phyloP scores from a whole-genome alignment of 2,797 vertebrate species.

The Sebastes oblongus region DNA sequence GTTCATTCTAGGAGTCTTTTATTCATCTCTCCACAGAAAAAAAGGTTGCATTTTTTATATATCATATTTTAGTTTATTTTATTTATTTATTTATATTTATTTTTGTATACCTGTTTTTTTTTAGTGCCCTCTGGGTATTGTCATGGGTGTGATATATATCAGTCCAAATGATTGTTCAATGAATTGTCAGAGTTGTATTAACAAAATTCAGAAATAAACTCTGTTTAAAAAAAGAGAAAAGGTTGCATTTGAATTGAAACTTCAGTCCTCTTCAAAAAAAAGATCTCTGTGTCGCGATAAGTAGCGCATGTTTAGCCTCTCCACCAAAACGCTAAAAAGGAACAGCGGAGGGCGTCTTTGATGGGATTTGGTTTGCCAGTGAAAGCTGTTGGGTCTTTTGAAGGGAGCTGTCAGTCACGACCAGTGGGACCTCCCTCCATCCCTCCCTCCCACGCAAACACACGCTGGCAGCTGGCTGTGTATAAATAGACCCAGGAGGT shows the following conservation, averaged over 20 bases:
- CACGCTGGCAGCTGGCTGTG: slow-evolving; percentile 52
- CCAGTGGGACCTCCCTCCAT: slow-evolving; percentile 42
- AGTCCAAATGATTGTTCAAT: too few species aligned
- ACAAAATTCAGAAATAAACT: too few species aligned
- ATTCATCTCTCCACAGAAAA: not conserved
- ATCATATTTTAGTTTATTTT: too few species aligned
- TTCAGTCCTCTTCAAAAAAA: slow-evolving; percentile 33
- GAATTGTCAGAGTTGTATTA: too few species aligned
- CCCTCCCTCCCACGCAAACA: slow-evolving; percentile 7
- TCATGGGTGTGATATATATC: too few species aligned
- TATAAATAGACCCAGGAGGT: slow-evolving; percentile 59
- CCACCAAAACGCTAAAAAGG: slow-evolving; percentile 79
- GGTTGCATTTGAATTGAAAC: slow-evolving; percentile 56
- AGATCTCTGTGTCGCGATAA: slow-evolving; percentile 50
- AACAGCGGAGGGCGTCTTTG: slow-evolving; percentile 83
- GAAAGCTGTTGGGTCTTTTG: slow-evolving; percentile 79
- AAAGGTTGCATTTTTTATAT: slow-evolving; percentile 37
- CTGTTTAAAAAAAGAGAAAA: not conserved
- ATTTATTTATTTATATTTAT: too few species aligned
- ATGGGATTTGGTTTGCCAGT: slow-evolving; percentile 82
- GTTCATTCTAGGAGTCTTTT: not conserved
- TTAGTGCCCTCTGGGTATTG: too few species aligned
- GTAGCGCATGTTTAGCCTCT: slow-evolving; percentile 62
- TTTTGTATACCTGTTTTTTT: too few species aligned
- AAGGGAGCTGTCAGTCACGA: slow-evolving; percentile 77